phyloP scores from a whole-genome alignment of 1,140 invertebrate species.

The Drosophila guanche region DNA sequence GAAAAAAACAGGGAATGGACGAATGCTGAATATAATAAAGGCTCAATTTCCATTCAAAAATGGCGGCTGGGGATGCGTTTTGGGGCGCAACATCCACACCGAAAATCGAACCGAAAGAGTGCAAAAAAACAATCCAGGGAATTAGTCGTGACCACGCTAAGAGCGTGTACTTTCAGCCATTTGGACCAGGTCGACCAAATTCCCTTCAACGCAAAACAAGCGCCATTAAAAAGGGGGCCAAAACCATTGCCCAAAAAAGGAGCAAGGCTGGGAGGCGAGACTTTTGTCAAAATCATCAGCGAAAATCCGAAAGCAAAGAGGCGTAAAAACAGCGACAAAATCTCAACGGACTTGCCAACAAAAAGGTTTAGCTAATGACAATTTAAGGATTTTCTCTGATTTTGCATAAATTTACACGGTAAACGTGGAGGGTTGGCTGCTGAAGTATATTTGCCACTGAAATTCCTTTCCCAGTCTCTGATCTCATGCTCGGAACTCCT shows the following conservation, averaged over 20 bases:
- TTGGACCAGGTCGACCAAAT: constrained; percentile 34
- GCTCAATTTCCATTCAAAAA: too few relatives aligned
- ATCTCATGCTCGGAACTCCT: too few relatives aligned
- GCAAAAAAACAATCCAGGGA: constrained; percentile 2
- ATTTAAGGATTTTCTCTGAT: constrained; percentile 79
- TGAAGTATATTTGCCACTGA: constrained; percentile 14
- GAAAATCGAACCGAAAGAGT: not conserved
- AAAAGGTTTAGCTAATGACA: constrained; percentile 80
- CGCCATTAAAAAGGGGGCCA: constrained; percentile 37
- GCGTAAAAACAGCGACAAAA: constrained; percentile 26
- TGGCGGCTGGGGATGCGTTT: not conserved
- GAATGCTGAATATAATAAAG: too few relatives aligned
- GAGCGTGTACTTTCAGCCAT: constrained; percentile 19
- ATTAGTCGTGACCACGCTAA: constrained; percentile 37
- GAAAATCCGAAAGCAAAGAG: constrained; percentile 10
- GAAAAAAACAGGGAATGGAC: too few relatives aligned
- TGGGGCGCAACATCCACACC: not conserved
- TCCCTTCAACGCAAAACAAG: constrained; percentile 32
- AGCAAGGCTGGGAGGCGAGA: constrained; percentile 8
- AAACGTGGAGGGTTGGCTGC: constrained; percentile 29
- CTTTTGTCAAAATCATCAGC: constrained; percentile 19
- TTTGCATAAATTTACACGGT: constrained; percentile 73
- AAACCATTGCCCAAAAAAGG: too few relatives aligned
- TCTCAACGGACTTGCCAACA: constrained; percentile 40
- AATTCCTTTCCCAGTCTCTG: too few relatives aligned